Evolutionary conservation across 2,797 vertebrate species (phyloP), one percentile per base, ranked within the genome.

Genomic region (Podarcis lilfordi): DNA sequence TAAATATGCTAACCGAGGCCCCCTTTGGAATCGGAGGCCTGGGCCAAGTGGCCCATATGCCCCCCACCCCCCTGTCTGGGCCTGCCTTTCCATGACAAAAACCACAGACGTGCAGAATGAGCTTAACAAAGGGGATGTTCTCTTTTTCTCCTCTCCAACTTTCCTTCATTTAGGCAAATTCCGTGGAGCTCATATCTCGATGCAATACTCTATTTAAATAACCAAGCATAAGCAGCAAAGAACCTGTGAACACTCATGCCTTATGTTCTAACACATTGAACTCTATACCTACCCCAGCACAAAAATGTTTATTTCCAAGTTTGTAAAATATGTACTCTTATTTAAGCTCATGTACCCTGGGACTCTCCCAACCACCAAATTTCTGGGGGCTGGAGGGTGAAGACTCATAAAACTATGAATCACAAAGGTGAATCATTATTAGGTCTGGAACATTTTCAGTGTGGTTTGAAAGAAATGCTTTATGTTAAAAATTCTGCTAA

Each of bases 161-260:
- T 4, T 32, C 37, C 17, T 66, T 15, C 0, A 10, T 5, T 59
- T 9, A 2, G 19, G 0, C 0, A 10, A 32, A 59, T 43, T n/a
- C 0, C 0, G 3, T 11, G 2, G 4, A 5, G 0, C 2, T 1
- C 1, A 4, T 35, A 17, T 3, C 40, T 80, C 80, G 10, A 2
- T 29, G 5, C 4, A n/a, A 4, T 5, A 82, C 35, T n/a, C 45
- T 8, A 21, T 15, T 75, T 71, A 40, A 85, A 64, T 50, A 82
- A 21, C n/a, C 37, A 88, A 61, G 76, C 37, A 43, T 3, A 35
- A 3, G 40, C n/a, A 74, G 29, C 29, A 43, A 76, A 84, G 37
- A 15, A 0, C 0, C 1, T 74, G 17, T 35, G 35, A 2, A 35
- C 35, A 35, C 13, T 19, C 35, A 7, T 37, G 17, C 19, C n/a